Base-by-base conservation (phyloP, 2,113 vertebrate species). In the Calidris pygmaea region DNA sequence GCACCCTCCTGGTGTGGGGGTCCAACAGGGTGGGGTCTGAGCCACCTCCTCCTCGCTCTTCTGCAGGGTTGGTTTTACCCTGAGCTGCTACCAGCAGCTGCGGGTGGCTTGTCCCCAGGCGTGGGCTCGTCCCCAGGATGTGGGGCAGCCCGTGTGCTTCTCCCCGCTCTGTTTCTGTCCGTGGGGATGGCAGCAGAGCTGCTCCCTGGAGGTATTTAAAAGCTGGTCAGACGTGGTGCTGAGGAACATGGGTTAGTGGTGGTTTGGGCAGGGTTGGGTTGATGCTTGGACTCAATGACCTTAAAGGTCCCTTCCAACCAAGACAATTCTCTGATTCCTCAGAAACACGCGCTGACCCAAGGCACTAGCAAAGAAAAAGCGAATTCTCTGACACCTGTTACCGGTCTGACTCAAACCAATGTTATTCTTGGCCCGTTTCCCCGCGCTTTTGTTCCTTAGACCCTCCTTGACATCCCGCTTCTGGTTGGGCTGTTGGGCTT, bases 281-380 rank as follows among this genome's bases (percentile, higher is more conserved):
- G 59, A 60, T 23, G n/a, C 14, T 26, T 60, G 59, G 59, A 60
- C n/a, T 60, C 23, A 12, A 26, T 62, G 59, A 62, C 35, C 35
- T 62, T 35, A 62, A 26, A 35, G n/a, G 35, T 37, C 59, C 24
- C 24, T 62, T 62, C 35, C 59, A 24, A 18, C 15, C 35, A 16
- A 37, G n/a, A 37, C 16, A 24, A 27, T 62, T 62, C 59, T 37
- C 59, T 37, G 59, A 37, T 37, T 37, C 35, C 55, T 65, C 48
- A 1, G 1, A 23, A 74, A 3, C 10, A 12, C 1, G 0, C 0
- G 0, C 58, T 27, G 75, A 4, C 10, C 9, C 6, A 11, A 80
- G 85, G 47, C 8, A 3, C 27, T 34, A 10, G 60, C 6, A 4
- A 14, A 58, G 63, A 12, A 22, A 3, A 15, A 48, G 63, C 0